A percentile compares a stretch with the other conserved stretches of the same genome.
Conservation (phyloP, 2,888 invertebrate species). For the Cheilosia variabilis region DNA sequence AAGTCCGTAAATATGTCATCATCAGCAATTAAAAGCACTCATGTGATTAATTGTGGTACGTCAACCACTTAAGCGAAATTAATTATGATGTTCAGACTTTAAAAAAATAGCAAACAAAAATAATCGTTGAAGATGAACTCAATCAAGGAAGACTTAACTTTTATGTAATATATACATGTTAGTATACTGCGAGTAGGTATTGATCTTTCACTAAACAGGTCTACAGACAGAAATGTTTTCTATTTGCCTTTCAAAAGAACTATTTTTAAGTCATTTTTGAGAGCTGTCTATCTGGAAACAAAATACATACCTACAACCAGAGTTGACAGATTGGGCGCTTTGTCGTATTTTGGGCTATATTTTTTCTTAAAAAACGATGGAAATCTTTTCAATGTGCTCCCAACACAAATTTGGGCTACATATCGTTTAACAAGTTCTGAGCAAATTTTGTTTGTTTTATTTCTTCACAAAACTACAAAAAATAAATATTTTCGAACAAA, state of each 20-base stretch:
- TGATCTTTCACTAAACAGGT: constrained; percentile 13
- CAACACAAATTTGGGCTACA: no score
- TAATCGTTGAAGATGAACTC: constrained; percentile 3
- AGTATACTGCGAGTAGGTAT: constrained; percentile 38
- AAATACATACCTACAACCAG: neutral
- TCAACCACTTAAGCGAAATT: constrained; percentile 32
- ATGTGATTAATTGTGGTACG: neutral
- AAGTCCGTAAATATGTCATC: no score
- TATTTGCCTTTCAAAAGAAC: constrained; percentile 3
- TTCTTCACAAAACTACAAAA: no score
- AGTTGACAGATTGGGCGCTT: no score
- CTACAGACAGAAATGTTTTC: constrained; percentile 7
- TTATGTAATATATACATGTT: constrained; percentile 20
- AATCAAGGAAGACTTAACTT: constrained; percentile 48
- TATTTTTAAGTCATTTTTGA: neutral
- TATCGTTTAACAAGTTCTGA: no score
- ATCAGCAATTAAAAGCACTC: constrained; percentile 28
- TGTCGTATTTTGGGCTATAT: no score
- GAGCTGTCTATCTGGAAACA: neutral
- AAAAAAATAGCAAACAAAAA: neutral
- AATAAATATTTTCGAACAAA: no score
- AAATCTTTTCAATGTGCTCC: no score
- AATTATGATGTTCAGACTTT: constrained; percentile 8
- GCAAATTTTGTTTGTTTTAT: no score
- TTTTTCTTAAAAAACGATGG: no score